A percentile compares a stretch with the other conserved stretches of the same genome.
Evolutionary conservation across 2,797 vertebrate species (phyloP).

Genomic region (Periparus ater): DNA sequence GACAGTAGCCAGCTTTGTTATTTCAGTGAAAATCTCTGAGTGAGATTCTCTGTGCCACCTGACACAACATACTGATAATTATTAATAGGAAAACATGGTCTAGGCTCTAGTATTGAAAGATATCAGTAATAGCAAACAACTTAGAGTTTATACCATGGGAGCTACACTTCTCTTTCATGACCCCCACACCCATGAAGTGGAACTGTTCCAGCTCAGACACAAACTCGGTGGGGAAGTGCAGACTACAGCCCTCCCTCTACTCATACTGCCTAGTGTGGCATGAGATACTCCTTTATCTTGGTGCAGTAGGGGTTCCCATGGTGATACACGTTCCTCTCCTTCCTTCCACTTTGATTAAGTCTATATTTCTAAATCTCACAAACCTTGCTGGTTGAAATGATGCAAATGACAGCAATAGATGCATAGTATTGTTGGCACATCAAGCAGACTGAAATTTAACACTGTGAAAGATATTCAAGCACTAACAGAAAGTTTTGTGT

Average conservation of each 20-base stretch:
- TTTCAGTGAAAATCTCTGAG: not conserved
- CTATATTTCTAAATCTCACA: not conserved
- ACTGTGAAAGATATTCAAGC: constrained; percentile 12
- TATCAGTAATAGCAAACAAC: not conserved
- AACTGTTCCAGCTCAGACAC: not conserved
- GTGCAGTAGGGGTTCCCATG: not conserved
- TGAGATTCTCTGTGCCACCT: not conserved
- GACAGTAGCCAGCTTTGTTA: not conserved
- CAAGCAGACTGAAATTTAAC: constrained; percentile 18
- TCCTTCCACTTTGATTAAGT: not conserved
- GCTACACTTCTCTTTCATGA: not conserved
- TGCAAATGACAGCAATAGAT: not conserved
- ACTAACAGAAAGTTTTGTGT: constrained; percentile 24
- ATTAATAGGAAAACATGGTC: not conserved
- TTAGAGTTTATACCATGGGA: not conserved
- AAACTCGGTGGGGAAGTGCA: accelerated
- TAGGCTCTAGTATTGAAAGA: not conserved
- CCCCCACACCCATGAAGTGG: accelerated
- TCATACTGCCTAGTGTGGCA: not conserved
- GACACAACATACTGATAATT: not conserved
- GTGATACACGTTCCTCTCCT: not conserved
- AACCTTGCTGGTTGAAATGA: not conserved
- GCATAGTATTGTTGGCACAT: not conserved
- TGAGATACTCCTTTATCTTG: not conserved
- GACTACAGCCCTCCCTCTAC: not conserved